Percentiles rank a stretch among this genome's conserved stretches.
Evolutionary conservation across 1,140 invertebrate species (phyloP).

Genomic region (Aethina tumida): DNA sequence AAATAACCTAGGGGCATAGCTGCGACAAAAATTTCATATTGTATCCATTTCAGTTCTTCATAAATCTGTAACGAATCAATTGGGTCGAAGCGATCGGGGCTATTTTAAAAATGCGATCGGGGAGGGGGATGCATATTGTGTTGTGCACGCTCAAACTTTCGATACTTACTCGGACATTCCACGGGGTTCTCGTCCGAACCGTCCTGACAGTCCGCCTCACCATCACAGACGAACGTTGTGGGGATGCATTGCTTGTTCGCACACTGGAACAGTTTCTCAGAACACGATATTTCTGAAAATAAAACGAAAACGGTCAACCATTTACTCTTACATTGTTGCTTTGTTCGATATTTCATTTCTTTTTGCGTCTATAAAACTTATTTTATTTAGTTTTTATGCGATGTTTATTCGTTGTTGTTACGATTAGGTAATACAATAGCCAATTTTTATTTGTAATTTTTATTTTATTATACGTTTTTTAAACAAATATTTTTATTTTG

Average conservation of each 20-base stretch:
- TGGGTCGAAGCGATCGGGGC: slow-evolving; percentile 6
- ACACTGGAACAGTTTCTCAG: slow-evolving; percentile 66
- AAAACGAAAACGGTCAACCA: slow-evolving; percentile 10
- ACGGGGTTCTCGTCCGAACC: slow-evolving; percentile 63
- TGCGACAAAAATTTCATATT: not conserved
- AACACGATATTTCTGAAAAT: slow-evolving; percentile 40
- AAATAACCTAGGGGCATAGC: slow-evolving; percentile 1
- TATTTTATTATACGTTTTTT: too few relatives aligned
- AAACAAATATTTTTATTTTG: too few relatives aligned
- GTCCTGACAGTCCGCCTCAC: slow-evolving; percentile 67
- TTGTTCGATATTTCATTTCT: too few relatives aligned
- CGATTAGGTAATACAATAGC: too few relatives aligned
- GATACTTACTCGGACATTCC: slow-evolving; percentile 54
- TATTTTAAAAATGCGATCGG: slow-evolving; percentile 10
- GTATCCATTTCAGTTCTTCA: not conserved
- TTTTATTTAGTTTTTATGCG: too few relatives aligned
- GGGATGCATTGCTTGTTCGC: slow-evolving; percentile 75
- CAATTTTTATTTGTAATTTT: too few relatives aligned
- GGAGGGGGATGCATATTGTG: slow-evolving; percentile 5
- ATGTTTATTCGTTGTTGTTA: too few relatives aligned
- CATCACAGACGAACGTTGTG: slow-evolving; percentile 67
- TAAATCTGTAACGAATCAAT: slow-evolving; percentile 3
- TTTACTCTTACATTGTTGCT: too few relatives aligned
- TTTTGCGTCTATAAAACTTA: too few relatives aligned
- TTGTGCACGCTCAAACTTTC: slow-evolving; percentile 8